Percentiles rank a stretch among this genome's conserved stretches.
phyloP scores from a whole-genome alignment of 1,140 invertebrate genomes.

The Drosophila parvula region DNA sequence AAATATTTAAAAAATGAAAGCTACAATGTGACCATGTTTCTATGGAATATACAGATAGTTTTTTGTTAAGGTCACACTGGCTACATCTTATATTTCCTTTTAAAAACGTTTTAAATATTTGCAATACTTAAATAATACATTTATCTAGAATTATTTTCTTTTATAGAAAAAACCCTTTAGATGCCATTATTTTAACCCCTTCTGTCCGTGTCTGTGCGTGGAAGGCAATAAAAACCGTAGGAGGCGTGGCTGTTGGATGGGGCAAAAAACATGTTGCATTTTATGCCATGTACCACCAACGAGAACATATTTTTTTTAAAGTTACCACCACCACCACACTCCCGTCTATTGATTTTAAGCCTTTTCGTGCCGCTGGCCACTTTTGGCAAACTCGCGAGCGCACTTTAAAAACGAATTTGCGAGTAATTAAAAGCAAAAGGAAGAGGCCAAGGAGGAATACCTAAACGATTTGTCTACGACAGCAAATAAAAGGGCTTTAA shows the following conservation, averaged over 20 bases:
- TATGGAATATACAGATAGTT: too few species aligned
- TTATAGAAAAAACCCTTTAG: fast-evolving
- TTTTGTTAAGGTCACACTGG: not conserved
- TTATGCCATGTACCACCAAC: slow-evolving; percentile 30
- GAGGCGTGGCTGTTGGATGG: slow-evolving; percentile 17
- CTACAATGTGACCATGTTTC: too few species aligned
- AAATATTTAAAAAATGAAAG: too few species aligned
- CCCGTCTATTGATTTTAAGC: slow-evolving; percentile 30
- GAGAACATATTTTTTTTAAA: slow-evolving; percentile 47
- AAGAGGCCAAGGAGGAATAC: not conserved
- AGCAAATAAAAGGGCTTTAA: slow-evolving; percentile 74
- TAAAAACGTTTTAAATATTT: too few species aligned
- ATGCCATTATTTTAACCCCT: not conserved
- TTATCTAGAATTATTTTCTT: not conserved
- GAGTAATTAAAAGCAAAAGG: slow-evolving; percentile 67
- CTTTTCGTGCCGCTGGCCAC: slow-evolving; percentile 25
- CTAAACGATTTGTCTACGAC: slow-evolving; percentile 60
- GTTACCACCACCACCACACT: slow-evolving; percentile 3
- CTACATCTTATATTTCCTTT: too few species aligned
- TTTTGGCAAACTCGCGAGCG: slow-evolving; percentile 5
- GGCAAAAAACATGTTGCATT: slow-evolving; percentile 69
- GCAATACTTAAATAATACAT: not conserved
- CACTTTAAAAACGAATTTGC: slow-evolving; percentile 52
- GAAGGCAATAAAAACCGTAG: slow-evolving; percentile 60
- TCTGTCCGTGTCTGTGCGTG: slow-evolving; percentile 5